Evolutionary conservation across 1,140 invertebrate species (phyloP).

Genomic region (Micrasema minimum): DNA sequence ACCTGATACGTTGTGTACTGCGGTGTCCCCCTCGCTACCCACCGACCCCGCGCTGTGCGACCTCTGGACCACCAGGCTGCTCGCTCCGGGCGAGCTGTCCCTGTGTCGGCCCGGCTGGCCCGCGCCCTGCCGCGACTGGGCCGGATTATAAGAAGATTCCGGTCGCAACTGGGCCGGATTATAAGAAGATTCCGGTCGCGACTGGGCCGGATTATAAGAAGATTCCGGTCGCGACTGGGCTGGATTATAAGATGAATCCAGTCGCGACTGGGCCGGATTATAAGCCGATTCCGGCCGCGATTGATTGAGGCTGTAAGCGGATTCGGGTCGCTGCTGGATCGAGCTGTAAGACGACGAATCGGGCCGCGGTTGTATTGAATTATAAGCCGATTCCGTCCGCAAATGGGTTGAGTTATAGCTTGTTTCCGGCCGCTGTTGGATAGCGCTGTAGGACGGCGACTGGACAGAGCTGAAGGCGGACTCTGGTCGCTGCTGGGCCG

Average conservation of each 20-base stretch:
- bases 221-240: neutral
- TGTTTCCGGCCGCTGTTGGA: neutral
- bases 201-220: neutral
- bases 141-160: too few species aligned
- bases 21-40: conserved; percentile 41
- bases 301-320: neutral
- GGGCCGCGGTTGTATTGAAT: neutral
- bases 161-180: neutral
- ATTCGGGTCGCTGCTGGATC: neutral
- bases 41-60: conserved; percentile 52
- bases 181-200: neutral
- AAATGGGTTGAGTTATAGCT: too few species aligned
- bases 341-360: too few species aligned
- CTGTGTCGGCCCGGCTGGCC: too few species aligned
- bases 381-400: neutral
- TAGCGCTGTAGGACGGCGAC: neutral
- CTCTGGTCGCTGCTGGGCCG: neutral
- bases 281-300: neutral
- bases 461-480: neutral
- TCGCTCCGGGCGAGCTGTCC: conserved; percentile 3
- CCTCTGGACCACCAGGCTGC: conserved; percentile 36
- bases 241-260: neutral
- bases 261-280: neutral
- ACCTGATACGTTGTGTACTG: conserved; percentile 51
- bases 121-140: neutral